Base-by-base conservation (phyloP, 2,113 vertebrate genomes). In the Lepus americanus region DNA sequence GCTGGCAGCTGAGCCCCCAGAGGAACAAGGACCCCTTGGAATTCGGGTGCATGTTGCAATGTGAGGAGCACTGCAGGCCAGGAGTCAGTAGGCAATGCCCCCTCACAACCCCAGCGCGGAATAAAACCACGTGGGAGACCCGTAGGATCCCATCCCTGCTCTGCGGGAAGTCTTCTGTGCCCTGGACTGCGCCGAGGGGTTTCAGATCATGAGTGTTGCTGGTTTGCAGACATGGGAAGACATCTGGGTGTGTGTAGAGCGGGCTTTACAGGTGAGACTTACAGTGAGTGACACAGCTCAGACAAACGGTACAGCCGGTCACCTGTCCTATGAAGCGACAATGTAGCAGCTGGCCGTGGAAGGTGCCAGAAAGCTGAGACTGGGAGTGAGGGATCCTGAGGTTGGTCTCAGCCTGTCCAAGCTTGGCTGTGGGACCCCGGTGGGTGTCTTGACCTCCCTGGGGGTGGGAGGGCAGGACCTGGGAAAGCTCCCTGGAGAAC, bases 21-120 rank as follows among this genome's bases (percentile, higher is more conserved):
- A 59, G 14, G 31, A 23, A 39, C 87, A 31, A 31, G 61, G 23
- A 1, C 13, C 67, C 19, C 36, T 31, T 16, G 36, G 3, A 39
- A 31, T 19, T 70, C 31, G 0, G 23, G 23, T 4, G 55, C 6
- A 4, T 0, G 0, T 14, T 31, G 12, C 51, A 13, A 23, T 19
- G 9, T 25, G 63, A 84, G 84, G 55, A 33, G 51, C 3, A 5
- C 64, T 14, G 22, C 25, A 72, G 6, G 9, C 25, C 20, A 3
- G 29, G 59, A 25, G 4, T 19, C 61, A 25, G n/a, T 4, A 6
- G 23, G 3, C 3, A 11, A 6, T 3, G 6, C 0, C 1, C 7
- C 36, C 33, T 11, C 63, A 22, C 3, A 6, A 8, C 5, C 67
- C 39, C 14, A 0, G 5, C 29, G 39, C 13, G 25, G 33, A 55